Evolutionary conservation across 1,140 invertebrate genomes (phyloP).

Genomic region (Habropoda laboriosa): DNA sequence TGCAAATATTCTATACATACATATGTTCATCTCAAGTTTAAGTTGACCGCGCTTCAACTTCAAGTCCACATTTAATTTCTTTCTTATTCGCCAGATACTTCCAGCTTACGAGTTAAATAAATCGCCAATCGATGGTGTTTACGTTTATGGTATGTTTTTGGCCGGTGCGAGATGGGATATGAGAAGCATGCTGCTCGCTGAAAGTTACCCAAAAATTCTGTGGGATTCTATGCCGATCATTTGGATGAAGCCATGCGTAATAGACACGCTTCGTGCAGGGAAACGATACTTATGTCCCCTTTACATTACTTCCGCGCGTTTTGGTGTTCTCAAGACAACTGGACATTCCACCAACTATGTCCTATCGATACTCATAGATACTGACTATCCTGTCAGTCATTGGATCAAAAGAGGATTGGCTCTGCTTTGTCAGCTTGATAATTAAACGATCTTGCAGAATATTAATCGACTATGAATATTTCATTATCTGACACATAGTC

Average conservation of each 20-base stretch:
- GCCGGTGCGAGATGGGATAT: constrained; percentile 93
- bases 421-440: constrained; percentile 90
- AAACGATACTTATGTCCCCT: constrained; percentile 90
- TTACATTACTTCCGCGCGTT: constrained; percentile 93
- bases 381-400: constrained; percentile 86
- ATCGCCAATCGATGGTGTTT: constrained; percentile 88
- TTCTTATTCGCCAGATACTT: constrained; percentile 52
- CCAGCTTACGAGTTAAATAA: constrained; percentile 54
- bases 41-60: no score
- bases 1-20: neutral
- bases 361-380: constrained; percentile 89
- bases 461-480: no score
- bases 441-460: constrained; percentile 78
- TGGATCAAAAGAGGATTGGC: constrained; percentile 95
- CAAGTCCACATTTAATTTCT: neutral
- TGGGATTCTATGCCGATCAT: constrained; percentile 90
- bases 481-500: no score
- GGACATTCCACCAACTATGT: constrained; percentile 97
- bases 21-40: no score
- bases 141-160: constrained; percentile 91
- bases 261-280: constrained; percentile 82
- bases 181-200: constrained; percentile 83
- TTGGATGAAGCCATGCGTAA: constrained; percentile 86
- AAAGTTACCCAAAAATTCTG: constrained; percentile 92
- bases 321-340: constrained; percentile 92